Percentiles rank a stretch among this genome's conserved stretches.
Evolutionary conservation across 2,113 vertebrate genomes (phyloP).

Genomic region (Tragelaphus scriptus): DNA sequence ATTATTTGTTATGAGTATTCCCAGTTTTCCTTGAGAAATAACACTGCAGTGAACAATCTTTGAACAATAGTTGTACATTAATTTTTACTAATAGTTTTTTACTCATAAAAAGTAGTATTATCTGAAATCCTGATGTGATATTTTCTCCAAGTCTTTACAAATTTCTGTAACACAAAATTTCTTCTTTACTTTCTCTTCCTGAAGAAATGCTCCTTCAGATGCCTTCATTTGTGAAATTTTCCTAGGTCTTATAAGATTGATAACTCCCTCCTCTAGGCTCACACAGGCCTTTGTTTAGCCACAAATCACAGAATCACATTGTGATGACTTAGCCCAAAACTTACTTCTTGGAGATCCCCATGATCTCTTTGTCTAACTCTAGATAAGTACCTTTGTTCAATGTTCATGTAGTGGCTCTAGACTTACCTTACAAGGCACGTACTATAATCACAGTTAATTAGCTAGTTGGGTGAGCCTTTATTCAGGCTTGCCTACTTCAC

Average conservation of each 20-base stretch:
- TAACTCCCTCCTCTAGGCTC: not conserved
- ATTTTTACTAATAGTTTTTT: not conserved
- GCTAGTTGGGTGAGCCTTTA: not conserved
- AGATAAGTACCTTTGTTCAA: not conserved
- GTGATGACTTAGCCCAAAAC: not conserved
- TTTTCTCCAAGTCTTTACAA: not conserved
- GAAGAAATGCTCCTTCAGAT: not conserved
- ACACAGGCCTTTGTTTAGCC: not conserved
- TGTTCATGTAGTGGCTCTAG: not conserved
- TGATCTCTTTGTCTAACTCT: not conserved
- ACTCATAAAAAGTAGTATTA: not conserved
- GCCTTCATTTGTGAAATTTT: not conserved
- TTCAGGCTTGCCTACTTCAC: not conserved
- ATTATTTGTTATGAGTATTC: not conserved
- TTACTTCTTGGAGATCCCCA: not conserved
- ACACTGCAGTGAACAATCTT: not conserved
- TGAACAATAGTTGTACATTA: not conserved
- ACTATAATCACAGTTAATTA: not conserved
- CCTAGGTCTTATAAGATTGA: not conserved
- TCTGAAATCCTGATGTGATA: not conserved
- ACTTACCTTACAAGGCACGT: not conserved
- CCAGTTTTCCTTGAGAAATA: constrained; percentile 1
- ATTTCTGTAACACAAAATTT: not conserved
- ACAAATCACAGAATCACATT: not conserved
- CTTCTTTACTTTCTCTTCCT: not conserved